Evolutionary conservation across 2,888 invertebrate genomes (phyloP), one percentile per base, ranked within the genome.

Genomic region (Drosophila mayaguana): DNA sequence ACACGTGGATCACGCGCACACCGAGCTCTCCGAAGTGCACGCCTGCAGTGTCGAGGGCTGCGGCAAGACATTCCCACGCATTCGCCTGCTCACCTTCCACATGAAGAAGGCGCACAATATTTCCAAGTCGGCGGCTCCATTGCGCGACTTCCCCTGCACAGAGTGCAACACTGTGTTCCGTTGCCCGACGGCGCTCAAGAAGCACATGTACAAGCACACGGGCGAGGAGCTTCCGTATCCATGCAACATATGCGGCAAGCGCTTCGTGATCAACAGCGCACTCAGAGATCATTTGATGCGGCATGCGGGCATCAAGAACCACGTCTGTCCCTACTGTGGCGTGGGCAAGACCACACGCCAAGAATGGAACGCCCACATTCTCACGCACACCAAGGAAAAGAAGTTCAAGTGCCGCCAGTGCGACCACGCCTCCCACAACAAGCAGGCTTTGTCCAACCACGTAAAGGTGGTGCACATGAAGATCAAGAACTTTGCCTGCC

Each of bases 231-330:
- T 92, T 32, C 92, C 92, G 4, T 92, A 91, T 65, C 91, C 91
- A 0, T 92, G 92, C 74, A 90, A 91, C 60, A 91, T 91, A 18
- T 92, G 92, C 28, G 91, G 91, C 43, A 92, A 92, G 32, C 85
- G 92, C 3, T 92, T 92, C 55, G 92, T 92, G 11, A 92, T 92
- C 16, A 92, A 91, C 50, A 90, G 91, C 36, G 92, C 92, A 2
- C 80, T 92, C 5, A 86, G 92, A 53, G 92, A 92, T 68, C 92
- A 92, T 65, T 66, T 92, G 20, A 92, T 92, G 88, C 91, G 92
- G 0, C 92, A 92, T 64, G 91, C 92, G 0, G 92, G 92, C n/a
- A 92, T 92, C 54, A 92, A 92, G 63, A 92, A 92, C 36, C 92
- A 92, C 50, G 91, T 92, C 2, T 92, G 92, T 43, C 92, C 92